phyloP scores from a whole-genome alignment of 2,888 invertebrate species.

The Ophioninae sp. region DNA sequence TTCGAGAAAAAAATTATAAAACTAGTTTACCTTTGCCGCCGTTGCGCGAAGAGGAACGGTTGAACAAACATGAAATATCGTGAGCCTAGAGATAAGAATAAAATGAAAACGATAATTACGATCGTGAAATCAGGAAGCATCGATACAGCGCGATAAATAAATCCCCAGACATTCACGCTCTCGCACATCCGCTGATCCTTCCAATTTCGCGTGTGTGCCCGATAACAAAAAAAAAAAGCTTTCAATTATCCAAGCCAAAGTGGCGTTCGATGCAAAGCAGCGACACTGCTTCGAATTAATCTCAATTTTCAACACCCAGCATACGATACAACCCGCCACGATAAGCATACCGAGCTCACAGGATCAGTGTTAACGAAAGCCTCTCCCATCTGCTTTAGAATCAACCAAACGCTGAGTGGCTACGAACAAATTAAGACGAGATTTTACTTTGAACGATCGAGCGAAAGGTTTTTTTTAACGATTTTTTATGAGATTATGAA shows the following conservation, averaged over 20 bases:
- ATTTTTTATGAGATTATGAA: too few species aligned
- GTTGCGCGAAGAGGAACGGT: too few species aligned
- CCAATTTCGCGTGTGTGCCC: neutral
- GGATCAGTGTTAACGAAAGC: neutral
- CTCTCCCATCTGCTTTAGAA: neutral
- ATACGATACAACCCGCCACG: neutral
- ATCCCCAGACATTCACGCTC: neutral
- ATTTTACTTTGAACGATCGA: too few species aligned
- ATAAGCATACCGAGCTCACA: neutral
- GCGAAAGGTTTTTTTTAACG: too few species aligned
- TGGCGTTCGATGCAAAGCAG: neutral
- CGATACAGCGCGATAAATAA: neutral
- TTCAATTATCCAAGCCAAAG: neutral
- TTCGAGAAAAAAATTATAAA: too few species aligned
- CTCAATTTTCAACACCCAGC: neutral
- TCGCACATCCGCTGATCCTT: neutral
- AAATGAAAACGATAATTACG: too few species aligned
- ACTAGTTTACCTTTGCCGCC: too few species aligned
- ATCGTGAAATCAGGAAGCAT: too few species aligned
- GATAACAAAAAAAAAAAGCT: constrained; percentile 3
- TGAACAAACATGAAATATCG: neutral
- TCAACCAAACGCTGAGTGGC: neutral
- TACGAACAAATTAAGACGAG: neutral
- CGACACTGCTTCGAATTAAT: neutral
- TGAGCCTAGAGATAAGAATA: too few species aligned